These are phyloP conservation scores for Lytechinus pictus DNA, from an alignment of 35 echinoderm and acorn worm species.

Conservation along the genomic window DNA sequence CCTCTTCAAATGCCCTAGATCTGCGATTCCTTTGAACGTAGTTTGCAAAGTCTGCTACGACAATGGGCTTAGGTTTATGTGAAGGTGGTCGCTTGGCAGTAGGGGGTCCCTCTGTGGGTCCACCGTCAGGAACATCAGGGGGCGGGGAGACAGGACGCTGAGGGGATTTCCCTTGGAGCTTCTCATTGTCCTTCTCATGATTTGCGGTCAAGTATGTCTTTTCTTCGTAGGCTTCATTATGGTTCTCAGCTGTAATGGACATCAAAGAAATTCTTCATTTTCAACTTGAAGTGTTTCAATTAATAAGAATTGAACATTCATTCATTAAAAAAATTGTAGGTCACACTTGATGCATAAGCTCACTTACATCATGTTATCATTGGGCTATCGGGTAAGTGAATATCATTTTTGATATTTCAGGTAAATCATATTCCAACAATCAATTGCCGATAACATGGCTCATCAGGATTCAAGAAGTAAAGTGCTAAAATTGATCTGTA, in stretches of 20 bases:
- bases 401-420: not conserved
- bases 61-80: not conserved
- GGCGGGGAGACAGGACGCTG: not conserved
- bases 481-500: too few species aligned
- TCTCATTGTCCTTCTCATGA: not conserved
- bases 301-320: not conserved
- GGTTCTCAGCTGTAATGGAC: constrained; percentile 13
- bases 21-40: constrained; percentile 15
- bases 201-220: constrained; percentile 8
- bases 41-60: constrained; percentile 14
- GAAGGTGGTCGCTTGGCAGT: not conserved
- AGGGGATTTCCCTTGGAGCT: not conserved
- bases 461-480: too few species aligned
- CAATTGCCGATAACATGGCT: too few species aligned
- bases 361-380: not conserved
- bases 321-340: not conserved
- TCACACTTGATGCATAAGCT: not conserved
- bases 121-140: not conserved
- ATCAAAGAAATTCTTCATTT: not conserved
- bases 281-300: not conserved
- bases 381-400: not conserved
- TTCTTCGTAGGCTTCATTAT: constrained; percentile 27
- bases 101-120: not conserved
- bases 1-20: constrained; percentile 41
- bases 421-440: not conserved